phyloP scores from a whole-genome alignment of 2,113 vertebrate genomes.

The Plectropomus leopardus region DNA sequence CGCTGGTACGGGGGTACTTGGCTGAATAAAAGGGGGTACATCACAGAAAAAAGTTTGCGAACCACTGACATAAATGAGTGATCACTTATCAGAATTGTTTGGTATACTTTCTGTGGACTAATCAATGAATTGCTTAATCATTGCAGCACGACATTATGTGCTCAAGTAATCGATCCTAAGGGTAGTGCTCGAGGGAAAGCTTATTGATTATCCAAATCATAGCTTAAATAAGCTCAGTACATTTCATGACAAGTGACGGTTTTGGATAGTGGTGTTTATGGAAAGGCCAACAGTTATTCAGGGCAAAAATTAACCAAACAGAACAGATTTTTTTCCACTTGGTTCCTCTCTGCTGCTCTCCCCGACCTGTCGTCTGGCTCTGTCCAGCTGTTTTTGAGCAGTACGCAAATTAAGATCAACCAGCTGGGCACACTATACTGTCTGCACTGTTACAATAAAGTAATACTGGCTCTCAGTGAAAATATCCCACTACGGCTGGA shows the following conservation, averaged over 20 bases:
- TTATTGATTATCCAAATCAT: neutral
- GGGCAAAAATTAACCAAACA: neutral
- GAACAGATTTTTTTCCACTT: neutral
- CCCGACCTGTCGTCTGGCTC: neutral
- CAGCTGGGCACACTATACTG: neutral
- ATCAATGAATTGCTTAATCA: neutral
- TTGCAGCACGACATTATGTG: neutral
- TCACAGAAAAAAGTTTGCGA: no score
- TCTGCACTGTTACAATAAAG: conserved; percentile 19
- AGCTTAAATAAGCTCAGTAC: neutral
- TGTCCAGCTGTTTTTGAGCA: conserved; percentile 35
- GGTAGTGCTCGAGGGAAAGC: neutral
- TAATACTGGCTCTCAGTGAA: conserved; percentile 3
- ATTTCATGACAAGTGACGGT: conserved; percentile 4
- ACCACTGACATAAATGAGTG: neutral
- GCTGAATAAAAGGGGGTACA: no score
- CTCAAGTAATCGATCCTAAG: neutral
- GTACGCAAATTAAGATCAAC: conserved; percentile 27
- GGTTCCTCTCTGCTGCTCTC: neutral
- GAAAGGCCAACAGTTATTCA: neutral
- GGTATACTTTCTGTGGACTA: neutral
- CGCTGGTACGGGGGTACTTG: no score
- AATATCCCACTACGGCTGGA: conserved; percentile 12
- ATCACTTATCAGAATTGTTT: neutral
- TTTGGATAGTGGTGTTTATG: neutral